Conservation (phyloP, 2,888 invertebrate genomes). For the Mythimna lalbum region DNA sequence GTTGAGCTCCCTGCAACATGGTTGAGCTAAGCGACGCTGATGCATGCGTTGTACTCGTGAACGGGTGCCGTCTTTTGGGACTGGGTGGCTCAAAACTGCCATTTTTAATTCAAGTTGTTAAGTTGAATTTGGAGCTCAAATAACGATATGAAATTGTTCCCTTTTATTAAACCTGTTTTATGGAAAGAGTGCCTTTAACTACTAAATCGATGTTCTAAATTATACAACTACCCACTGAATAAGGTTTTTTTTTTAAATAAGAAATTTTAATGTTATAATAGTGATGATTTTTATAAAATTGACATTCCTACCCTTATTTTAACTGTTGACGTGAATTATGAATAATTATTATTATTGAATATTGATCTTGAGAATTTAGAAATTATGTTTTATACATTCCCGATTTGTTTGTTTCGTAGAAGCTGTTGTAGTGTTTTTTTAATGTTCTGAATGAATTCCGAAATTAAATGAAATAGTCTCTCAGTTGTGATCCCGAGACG, state of each 20-base stretch:
- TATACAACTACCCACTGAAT: slow-evolving; percentile 10
- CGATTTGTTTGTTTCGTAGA: not conserved
- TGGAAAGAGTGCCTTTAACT: no score
- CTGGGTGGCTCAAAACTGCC: slow-evolving; percentile 17
- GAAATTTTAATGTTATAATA: not conserved
- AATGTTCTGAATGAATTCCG: not conserved
- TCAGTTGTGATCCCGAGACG: slow-evolving; percentile 4
- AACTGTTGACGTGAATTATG: not conserved
- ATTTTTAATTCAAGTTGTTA: not conserved
- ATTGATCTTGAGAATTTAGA: not conserved
- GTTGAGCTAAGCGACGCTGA: slow-evolving; percentile 40
- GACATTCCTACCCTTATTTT: not conserved
- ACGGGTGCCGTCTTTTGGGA: slow-evolving; percentile 28
- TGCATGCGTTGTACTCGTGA: slow-evolving; percentile 35
- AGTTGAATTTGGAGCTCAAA: no score
- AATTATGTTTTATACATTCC: not conserved
- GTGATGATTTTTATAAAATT: not conserved
- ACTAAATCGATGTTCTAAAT: not conserved
- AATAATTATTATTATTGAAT: slow-evolving; percentile 1
- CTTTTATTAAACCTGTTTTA: no score
- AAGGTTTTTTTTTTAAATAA: not conserved
- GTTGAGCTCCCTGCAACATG: slow-evolving; percentile 37
- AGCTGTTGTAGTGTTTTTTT: slow-evolving; percentile 4
- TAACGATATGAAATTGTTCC: no score
- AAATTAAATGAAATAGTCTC: no score